These are phyloP conservation scores for Platycheirus rosarum DNA, from an alignment of 2,888 invertebrate species.

Conservation along the genomic window DNA sequence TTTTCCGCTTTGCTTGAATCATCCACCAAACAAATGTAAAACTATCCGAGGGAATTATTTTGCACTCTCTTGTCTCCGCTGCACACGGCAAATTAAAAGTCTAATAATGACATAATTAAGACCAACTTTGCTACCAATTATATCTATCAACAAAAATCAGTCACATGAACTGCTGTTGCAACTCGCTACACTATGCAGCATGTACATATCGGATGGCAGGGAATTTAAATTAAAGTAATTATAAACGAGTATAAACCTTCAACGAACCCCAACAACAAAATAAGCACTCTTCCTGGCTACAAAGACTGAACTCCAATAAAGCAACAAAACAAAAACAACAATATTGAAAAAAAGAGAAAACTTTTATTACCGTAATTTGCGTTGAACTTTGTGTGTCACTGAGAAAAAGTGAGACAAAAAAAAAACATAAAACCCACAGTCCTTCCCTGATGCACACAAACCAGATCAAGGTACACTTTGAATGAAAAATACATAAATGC, in stretches of 20 bases:
- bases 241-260: constrained; percentile 28
- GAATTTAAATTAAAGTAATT: constrained; percentile 49
- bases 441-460: constrained; percentile 39
- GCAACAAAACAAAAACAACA: not conserved
- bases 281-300: constrained; percentile 44
- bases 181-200: constrained; percentile 24
- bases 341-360: constrained; percentile 26
- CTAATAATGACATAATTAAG: constrained; percentile 62
- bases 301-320: constrained; percentile 21
- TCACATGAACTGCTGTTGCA: constrained; percentile 44
- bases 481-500: constrained; percentile 22
- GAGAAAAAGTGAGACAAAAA: constrained; percentile 6
- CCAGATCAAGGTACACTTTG: constrained; percentile 63
- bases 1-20: not conserved
- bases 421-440: constrained; percentile 21
- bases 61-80: not conserved
- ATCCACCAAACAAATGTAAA: constrained; percentile 4
- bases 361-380: constrained; percentile 57
- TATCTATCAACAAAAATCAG: constrained; percentile 51
- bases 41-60: not conserved
- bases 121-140: constrained; percentile 55
- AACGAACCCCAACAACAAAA: not conserved
- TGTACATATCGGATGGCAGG: constrained; percentile 46
- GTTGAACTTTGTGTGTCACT: constrained; percentile 62
- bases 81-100: constrained; percentile 47